A percentile compares a stretch with the other conserved stretches of the same genome.
Evolutionary conservation across 2,888 invertebrate species (phyloP).

Genomic region (Lymantria dispar): DNA sequence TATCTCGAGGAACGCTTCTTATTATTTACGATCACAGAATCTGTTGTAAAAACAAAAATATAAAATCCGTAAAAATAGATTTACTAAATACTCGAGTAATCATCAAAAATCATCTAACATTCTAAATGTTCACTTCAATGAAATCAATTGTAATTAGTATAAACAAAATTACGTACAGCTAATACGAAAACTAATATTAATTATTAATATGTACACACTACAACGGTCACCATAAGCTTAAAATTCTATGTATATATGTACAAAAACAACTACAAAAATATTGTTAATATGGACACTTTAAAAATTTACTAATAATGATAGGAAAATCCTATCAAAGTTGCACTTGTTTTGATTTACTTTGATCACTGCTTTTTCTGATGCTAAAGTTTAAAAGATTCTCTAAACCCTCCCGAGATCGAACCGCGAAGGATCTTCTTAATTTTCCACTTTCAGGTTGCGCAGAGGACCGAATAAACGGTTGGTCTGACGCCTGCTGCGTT

Average conservation of each 20-base stretch:
- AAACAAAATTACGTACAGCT: background rate
- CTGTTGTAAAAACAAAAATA: no score
- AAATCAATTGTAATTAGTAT: background rate
- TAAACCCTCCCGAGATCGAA: slow-evolving; percentile 71
- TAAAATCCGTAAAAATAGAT: no score
- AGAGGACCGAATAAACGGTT: slow-evolving; percentile 55
- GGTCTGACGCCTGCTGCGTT: slow-evolving; percentile 54
- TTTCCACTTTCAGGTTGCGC: slow-evolving; percentile 61
- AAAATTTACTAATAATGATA: background rate
- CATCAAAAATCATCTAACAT: no score
- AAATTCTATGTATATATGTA: background rate
- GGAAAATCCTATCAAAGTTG: slow-evolving; percentile 32
- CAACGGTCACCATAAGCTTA: no score
- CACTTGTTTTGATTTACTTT: slow-evolving; percentile 52
- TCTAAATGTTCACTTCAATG: no score
- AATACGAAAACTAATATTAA: background rate
- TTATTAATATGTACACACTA: no score
- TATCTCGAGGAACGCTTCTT: no score
- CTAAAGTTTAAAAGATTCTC: slow-evolving; percentile 69
- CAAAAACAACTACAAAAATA: background rate
- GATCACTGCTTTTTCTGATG: slow-evolving; percentile 56
- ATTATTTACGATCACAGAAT: no score
- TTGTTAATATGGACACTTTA: background rate
- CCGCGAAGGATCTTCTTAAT: slow-evolving; percentile 69
- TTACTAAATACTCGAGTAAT: no score